phyloP scores from a whole-genome alignment of 2,888 invertebrate species.

The Euproctis similis region DNA sequence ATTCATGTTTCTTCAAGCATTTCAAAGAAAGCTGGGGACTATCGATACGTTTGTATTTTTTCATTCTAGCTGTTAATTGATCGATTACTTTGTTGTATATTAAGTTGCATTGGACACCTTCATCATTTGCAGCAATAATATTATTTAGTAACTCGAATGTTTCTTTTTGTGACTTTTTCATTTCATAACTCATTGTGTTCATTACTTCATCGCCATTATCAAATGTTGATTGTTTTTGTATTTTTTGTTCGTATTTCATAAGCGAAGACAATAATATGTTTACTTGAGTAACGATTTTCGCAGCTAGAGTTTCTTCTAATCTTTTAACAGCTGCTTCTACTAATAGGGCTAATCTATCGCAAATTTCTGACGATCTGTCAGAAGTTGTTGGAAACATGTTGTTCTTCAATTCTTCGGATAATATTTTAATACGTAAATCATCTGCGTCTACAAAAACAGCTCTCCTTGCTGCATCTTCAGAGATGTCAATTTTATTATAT shows the following conservation, averaged over 20 bases:
- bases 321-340: slow-evolving; percentile 43
- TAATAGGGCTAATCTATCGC: slow-evolving; percentile 38
- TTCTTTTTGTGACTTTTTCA: slow-evolving; percentile 15
- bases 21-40: slow-evolving; percentile 11
- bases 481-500: slow-evolving; percentile 32
- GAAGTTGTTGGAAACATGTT: slow-evolving; percentile 17
- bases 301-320: slow-evolving; percentile 43
- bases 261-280: slow-evolving; percentile 19
- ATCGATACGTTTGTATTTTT: slow-evolving; percentile 16
- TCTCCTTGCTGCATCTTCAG: slow-evolving; percentile 34
- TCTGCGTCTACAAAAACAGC: slow-evolving; percentile 29
- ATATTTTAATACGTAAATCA: slow-evolving; percentile 19
- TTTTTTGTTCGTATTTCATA: not conserved
- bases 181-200: slow-evolving; percentile 5
- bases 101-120: slow-evolving; percentile 44
- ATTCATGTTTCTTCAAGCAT: slow-evolving; percentile 23
- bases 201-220: slow-evolving; percentile 3
- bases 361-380: slow-evolving; percentile 34
- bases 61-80: slow-evolving; percentile 35
- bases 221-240: not conserved
- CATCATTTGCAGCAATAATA: slow-evolving; percentile 14
- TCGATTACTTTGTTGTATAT: slow-evolving; percentile 45
- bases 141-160: slow-evolving; percentile 8
- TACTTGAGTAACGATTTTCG: slow-evolving; percentile 45
- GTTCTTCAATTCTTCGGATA: slow-evolving; percentile 26